A percentile compares a stretch with the other conserved stretches of the same genome.
phyloP scores from a whole-genome alignment of 2,888 invertebrate species.

The Dromius quadrimaculatus region DNA sequence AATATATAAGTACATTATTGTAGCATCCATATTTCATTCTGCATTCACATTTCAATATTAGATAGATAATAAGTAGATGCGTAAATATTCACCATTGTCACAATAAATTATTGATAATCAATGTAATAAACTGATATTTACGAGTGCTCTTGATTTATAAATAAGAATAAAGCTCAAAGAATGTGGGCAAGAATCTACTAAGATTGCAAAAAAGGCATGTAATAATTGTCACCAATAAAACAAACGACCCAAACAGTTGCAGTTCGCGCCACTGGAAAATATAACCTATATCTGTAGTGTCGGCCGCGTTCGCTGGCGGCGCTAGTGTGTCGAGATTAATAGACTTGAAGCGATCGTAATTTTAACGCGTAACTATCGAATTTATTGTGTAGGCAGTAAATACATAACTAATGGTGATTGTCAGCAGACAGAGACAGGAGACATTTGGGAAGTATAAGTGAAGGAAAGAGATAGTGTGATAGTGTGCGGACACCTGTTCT shows the following conservation, averaged over 20 bases:
- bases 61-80: no score
- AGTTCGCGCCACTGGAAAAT: conserved; percentile 5
- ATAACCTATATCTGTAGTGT: conserved; percentile 11
- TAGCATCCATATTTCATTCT: no score
- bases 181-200: conserved; percentile 16
- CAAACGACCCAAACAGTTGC: conserved; percentile 16
- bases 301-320: conserved; percentile 11
- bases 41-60: no score
- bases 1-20: no score
- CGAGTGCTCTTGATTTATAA: not conserved
- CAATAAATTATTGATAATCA: conserved; percentile 30
- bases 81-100: no score
- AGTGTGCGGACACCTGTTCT: conserved; percentile 24
- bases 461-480: conserved; percentile 13
- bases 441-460: not conserved
- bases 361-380: conserved; percentile 52
- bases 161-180: not conserved
- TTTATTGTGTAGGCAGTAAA: conserved; percentile 53
- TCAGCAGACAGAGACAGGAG: conserved; percentile 19
- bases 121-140: conserved; percentile 26
- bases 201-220: conserved; percentile 10
- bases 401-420: conserved; percentile 53
- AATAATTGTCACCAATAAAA: conserved; percentile 28
- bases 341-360: conserved; percentile 50
- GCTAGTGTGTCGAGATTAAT: conserved; percentile 47